phyloP scores from a whole-genome alignment of 2,113 vertebrate species.

The Anolis carolinensis region DNA sequence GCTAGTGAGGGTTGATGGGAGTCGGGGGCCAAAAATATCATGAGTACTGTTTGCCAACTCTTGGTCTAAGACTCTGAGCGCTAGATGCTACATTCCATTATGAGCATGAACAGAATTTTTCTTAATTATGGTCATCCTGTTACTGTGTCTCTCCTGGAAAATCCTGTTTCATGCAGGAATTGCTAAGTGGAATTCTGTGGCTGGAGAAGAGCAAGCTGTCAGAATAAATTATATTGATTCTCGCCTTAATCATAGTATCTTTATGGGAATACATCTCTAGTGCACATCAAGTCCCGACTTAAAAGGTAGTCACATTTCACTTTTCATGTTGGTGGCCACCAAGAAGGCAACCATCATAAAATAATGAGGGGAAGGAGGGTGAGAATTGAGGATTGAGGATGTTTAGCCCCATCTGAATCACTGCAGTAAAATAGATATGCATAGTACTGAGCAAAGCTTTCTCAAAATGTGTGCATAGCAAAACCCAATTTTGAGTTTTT shows the following conservation, averaged over 20 bases:
- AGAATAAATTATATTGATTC: conserved; percentile 27
- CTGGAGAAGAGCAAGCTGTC: background rate
- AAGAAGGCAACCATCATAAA: background rate
- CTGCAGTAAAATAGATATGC: background rate
- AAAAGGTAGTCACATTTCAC: background rate
- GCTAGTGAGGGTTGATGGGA: too few relatives aligned
- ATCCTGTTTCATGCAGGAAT: conserved; percentile 40
- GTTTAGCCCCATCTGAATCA: background rate
- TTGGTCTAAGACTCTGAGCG: background rate
- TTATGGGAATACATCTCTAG: background rate
- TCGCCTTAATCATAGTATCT: conserved; percentile 3
- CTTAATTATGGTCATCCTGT: background rate
- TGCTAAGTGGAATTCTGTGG: conserved; percentile 30
- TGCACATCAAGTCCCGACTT: background rate
- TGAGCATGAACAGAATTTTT: conserved; percentile 17
- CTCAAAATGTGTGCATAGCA: background rate
- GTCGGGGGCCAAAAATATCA: too few relatives aligned
- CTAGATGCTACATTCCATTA: background rate
- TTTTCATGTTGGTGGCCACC: background rate
- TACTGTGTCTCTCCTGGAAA: conserved; percentile 11
- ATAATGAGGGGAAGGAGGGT: background rate
- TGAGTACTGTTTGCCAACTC: too few relatives aligned
- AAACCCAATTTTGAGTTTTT: background rate
- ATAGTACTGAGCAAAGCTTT: background rate
- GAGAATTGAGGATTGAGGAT: background rate